Evolutionary conservation across 2,797 vertebrate genomes (phyloP), one percentile per base, ranked within the genome.

Genomic region (Melanotaenia nigrans): DNA sequence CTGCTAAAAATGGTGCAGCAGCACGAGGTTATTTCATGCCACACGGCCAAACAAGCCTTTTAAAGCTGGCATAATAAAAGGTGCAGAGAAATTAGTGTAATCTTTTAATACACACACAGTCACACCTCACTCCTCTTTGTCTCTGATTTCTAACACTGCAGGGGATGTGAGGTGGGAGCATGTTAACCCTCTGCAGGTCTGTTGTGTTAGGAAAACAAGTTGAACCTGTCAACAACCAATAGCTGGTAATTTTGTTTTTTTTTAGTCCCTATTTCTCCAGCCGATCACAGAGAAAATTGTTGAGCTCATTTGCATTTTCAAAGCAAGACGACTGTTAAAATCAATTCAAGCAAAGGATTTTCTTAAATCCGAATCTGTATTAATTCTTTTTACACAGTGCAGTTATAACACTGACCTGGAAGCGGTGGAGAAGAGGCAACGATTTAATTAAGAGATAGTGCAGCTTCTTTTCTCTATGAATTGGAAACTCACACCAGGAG

Each of bases 381-480:
- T 11, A 25, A 53, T 24, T 54, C 11, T 54, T 42, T 42, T 16
- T 42, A 42, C 51, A 47, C 67, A 32, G 25, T 11, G 40, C 42
- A 2, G 40, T 61, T 73, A 4, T 24, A 65, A 45, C 61, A 6
- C 22, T 7, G 51, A 45, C 49, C 67, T 55, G 25, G 25, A 55
- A 68, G 54, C 57, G 55, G 54, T 35, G 60, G 54, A 47, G 75
- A 75, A 78, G 72, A 71, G 25, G 64, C 36, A 49, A 40, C 1
- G 73, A 82, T 81, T 80, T 58, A 77, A 75, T 84, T 65, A 68
- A n/a, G 55, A 80, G 74, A 77, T 59, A 67, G 63, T 33, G 60
- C 36, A 58, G 75, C 57, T 73, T 65, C 71, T 64, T 73, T 68
- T 57, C 33, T 68, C 65, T 58, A n/a, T 28, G 24, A 56, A 18